A percentile compares a stretch with the other conserved stretches of the same genome.
phyloP scores from a whole-genome alignment of 2,888 invertebrate genomes.

The Oligia latruncula region DNA sequence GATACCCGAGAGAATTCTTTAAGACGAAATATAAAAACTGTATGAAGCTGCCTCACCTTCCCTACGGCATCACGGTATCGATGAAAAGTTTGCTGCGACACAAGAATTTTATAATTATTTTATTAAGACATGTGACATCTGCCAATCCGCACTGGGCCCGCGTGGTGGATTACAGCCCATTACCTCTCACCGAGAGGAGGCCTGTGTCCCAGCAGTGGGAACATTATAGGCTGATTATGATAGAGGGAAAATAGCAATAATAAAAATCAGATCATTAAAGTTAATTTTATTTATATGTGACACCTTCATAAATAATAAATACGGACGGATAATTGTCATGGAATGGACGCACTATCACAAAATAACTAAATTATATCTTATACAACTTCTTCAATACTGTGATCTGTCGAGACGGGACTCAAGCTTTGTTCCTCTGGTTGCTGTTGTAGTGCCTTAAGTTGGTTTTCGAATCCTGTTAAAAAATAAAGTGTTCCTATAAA shows the following conservation, averaged over 20 bases:
- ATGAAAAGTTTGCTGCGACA: neutral
- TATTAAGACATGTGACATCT: too few species aligned
- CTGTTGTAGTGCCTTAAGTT: constrained; percentile 77
- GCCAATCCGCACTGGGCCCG: too few species aligned
- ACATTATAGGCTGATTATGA: too few species aligned
- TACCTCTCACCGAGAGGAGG: too few species aligned
- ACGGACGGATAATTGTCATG: constrained; percentile 50
- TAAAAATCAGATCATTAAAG: neutral
- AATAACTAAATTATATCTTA: constrained; percentile 60
- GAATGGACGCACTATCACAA: constrained; percentile 37
- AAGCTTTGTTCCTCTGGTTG: constrained; percentile 76
- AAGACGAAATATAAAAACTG: too few species aligned
- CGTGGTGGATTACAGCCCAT: too few species aligned
- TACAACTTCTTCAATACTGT: constrained; percentile 86
- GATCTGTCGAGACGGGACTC: constrained; percentile 83
- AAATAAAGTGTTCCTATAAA: neutral
- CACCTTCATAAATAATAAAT: constrained; percentile 11
- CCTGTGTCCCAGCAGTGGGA: too few species aligned
- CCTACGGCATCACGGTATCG: neutral
- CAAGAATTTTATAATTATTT: neutral
- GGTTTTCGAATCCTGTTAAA: constrained; percentile 80
- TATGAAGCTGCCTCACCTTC: too few species aligned
- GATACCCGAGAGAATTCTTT: too few species aligned
- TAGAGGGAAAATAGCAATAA: neutral
- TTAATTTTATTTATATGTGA: neutral